Evolutionary conservation across 2,113 vertebrate genomes (phyloP).

Genomic region (Carlito syrichta): DNA sequence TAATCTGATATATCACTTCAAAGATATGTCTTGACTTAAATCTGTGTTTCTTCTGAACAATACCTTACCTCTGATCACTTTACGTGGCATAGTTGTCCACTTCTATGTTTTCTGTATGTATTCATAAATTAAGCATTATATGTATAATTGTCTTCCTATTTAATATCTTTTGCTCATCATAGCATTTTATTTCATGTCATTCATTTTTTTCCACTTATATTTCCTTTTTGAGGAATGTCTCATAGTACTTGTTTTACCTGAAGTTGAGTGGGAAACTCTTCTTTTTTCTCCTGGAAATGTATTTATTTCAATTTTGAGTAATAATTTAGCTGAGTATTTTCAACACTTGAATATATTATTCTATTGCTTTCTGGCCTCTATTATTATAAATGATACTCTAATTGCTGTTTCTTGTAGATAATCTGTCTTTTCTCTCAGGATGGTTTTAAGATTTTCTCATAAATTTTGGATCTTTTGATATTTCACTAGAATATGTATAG

Average conservation of each 20-base stretch:
- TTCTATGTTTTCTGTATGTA: background rate
- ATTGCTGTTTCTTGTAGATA: background rate
- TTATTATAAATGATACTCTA: background rate
- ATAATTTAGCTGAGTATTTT: background rate
- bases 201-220: slow-evolving; percentile 1
- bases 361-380: background rate
- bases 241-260: background rate
- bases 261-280: background rate
- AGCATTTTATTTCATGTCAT: background rate
- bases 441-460: slow-evolving; percentile 25
- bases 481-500: background rate
- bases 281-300: background rate
- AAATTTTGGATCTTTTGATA: background rate
- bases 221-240: background rate
- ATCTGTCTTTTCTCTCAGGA: background rate
- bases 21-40: background rate
- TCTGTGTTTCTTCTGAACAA: background rate
- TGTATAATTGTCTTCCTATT: background rate
- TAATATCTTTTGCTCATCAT: background rate
- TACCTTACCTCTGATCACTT: background rate
- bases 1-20: background rate
- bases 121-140: background rate
- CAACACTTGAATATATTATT: background rate
- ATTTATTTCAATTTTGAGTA: background rate
- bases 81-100: background rate